Conservation (phyloP, 1,140 invertebrate species). For the Pseudachorutes palmiensis region DNA sequence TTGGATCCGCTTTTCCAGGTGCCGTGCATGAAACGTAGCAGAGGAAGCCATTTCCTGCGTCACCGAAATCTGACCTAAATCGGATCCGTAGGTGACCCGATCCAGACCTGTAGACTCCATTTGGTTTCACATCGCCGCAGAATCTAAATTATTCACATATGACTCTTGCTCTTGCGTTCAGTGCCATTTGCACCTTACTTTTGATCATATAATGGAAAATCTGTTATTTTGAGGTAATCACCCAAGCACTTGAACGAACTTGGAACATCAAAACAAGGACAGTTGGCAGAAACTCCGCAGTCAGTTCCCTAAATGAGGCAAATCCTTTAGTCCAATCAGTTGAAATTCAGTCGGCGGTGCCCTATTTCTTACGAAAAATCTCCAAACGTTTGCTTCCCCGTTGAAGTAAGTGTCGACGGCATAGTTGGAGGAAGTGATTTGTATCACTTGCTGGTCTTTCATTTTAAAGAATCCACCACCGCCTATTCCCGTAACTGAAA, state of each 20-base stretch:
- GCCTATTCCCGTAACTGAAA: not conserved
- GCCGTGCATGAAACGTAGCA: slow-evolving; percentile 23
- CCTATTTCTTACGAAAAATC: slow-evolving; percentile 16
- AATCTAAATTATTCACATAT: slow-evolving; percentile 17
- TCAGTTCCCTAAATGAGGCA: not conserved
- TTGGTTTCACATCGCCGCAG: slow-evolving; percentile 20
- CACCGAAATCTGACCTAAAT: slow-evolving; percentile 15
- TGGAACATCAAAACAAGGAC: slow-evolving; percentile 24
- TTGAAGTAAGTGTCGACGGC: slow-evolving; percentile 15
- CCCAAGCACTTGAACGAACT: slow-evolving; percentile 19
- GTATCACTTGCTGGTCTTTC: not conserved
- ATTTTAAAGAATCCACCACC: slow-evolving; percentile 9
- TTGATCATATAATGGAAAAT: slow-evolving; percentile 16
- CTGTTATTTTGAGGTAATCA: slow-evolving; percentile 23
- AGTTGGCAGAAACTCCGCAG: slow-evolving; percentile 15
- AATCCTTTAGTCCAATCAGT: not conserved
- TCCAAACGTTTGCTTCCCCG: slow-evolving; percentile 22
- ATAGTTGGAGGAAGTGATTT: slow-evolving; percentile 10
- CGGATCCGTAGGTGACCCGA: slow-evolving; percentile 13
- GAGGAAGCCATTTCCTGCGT: slow-evolving; percentile 21
- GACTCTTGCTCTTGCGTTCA: not conserved
- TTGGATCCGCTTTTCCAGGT: slow-evolving; percentile 16
- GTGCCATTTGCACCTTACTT: slow-evolving; percentile 11
- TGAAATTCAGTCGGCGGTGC: not conserved
- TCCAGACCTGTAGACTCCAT: slow-evolving; percentile 11